Evolutionary conservation across 1,140 invertebrate genomes (phyloP), one percentile per base, ranked within the genome.

Genomic region (Drosophila sulfurigaster): DNA sequence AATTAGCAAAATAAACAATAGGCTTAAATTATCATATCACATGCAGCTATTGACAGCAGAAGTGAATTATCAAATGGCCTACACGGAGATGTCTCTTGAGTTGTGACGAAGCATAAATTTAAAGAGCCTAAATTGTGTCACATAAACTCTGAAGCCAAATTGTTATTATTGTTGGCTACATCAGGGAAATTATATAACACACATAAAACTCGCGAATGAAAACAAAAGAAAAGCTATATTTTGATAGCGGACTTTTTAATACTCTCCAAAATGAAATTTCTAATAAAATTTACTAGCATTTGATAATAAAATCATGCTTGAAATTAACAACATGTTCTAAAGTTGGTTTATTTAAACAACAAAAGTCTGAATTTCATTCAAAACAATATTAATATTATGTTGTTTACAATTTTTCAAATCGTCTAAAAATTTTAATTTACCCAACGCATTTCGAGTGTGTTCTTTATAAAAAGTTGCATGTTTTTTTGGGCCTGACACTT

Each of bases 401-500:
- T 15, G 20, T 13, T 28, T 28, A 4, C 10, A 10, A 13, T 11
- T 15, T 10, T 5, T n/a, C 46, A 49, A 35, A 49, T 32, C 13
- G 46, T 5, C 28, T 25, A 7, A 15, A 32, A 20, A 49, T 48
- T 5, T 1, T 8, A 16, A 25, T 11, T 16, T 49, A 15, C 59
- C 59, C 13, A 15, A 3, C 13, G 1, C 52, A 5, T 51, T n/a
- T 52, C 1, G 8, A 51, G 10, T 35, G 48, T 41, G 13, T 20
- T 6, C 2, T 57, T 41, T 10, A n/a, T 4, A 54, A 35, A 32
- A 54, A n/a, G 30, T 51, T 52, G 67, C 58, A 82, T 78, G 65
- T 66, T 87, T 88, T 20, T 79, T 78, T 78, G 54, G 66, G 63
- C 62, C 16, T 59, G 83, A 65, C 83, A 87, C 80, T 87, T 87